Conservation (phyloP, 2,113 vertebrate species). For the Reinhardtius hippoglossoides region DNA sequence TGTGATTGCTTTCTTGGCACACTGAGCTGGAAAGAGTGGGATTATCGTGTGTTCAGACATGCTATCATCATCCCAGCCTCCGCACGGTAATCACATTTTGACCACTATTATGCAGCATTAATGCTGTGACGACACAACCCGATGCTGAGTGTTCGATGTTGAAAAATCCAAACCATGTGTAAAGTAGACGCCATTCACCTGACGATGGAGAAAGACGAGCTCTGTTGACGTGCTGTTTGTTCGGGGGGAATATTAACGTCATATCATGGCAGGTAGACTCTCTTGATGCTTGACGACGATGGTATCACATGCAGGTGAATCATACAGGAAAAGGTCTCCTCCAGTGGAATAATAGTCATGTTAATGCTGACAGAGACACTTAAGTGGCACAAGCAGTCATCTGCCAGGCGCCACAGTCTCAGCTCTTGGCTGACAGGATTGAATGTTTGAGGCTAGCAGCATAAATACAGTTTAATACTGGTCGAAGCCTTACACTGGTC, state of each 20-base stretch:
- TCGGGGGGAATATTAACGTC: conserved; percentile 18
- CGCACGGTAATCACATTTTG: conserved; percentile 49
- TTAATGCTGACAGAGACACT: conserved; percentile 16
- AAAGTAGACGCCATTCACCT: conserved; percentile 45
- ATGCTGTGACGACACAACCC: conserved; percentile 10
- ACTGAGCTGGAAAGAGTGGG: conserved; percentile 43
- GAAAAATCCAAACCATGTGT: conserved; percentile 47
- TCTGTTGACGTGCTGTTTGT: conserved; percentile 24
- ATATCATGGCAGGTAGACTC: conserved; percentile 22
- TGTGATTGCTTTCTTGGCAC: conserved; percentile 54
- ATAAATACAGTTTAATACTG: not conserved
- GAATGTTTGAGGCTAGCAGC: not conserved
- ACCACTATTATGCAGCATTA: conserved; percentile 47
- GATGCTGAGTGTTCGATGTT: conserved; percentile 21
- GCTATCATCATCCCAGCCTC: conserved; percentile 50
- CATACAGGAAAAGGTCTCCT: conserved; percentile 9
- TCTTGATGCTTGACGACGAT: conserved; percentile 18
- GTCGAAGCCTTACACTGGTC: not conserved
- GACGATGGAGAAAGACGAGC: conserved; percentile 40
- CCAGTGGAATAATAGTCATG: conserved; percentile 34
- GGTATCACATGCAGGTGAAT: conserved; percentile 34
- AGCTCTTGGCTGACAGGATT: conserved; percentile 6
- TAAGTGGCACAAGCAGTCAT: conserved; percentile 22
- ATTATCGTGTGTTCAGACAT: conserved; percentile 44
- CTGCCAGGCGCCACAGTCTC: conserved; percentile 18